Conservation (phyloP, 64 coral and sea anemone species). For the Montipora capricornis region DNA sequence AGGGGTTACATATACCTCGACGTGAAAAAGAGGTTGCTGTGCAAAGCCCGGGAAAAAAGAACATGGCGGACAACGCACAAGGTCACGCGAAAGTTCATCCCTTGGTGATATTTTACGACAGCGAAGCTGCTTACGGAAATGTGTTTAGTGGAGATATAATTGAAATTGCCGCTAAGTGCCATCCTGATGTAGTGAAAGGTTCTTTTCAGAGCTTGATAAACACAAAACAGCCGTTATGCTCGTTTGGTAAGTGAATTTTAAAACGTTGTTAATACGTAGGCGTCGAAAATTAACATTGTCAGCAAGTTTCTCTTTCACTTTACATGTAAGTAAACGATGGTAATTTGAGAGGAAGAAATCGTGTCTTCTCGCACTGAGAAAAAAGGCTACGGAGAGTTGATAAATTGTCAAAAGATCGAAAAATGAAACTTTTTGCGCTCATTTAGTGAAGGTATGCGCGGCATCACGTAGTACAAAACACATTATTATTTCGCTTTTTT, state of each 20-base stretch:
- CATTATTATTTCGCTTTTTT: neutral
- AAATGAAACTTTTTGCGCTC: too few relatives aligned
- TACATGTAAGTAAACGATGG: neutral
- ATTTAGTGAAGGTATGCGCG: neutral
- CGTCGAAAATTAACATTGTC: constrained; percentile 26
- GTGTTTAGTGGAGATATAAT: constrained; percentile 89
- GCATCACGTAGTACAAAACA: neutral
- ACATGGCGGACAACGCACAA: constrained; percentile 68
- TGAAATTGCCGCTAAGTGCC: constrained; percentile 94
- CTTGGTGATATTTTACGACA: constrained; percentile 92
- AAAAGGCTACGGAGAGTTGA: too few relatives aligned
- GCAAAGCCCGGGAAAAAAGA: constrained; percentile 96
- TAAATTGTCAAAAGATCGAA: too few relatives aligned
- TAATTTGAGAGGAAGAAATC: neutral
- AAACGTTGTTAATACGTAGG: neutral
- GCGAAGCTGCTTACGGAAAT: constrained; percentile 89
- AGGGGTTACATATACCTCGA: neutral
- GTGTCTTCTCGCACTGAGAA: too few relatives aligned
- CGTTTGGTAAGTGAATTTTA: constrained; percentile 74
- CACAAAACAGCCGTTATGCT: constrained; percentile 74
- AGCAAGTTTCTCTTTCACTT: constrained; percentile 8
- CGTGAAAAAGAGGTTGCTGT: neutral
- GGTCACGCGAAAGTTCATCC: constrained; percentile 54
- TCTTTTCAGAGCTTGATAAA: constrained; percentile 75
- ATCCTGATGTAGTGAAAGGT: constrained; percentile 84